phyloP scores from a whole-genome alignment of 2,113 vertebrate species.

The Ameiurus melas region DNA sequence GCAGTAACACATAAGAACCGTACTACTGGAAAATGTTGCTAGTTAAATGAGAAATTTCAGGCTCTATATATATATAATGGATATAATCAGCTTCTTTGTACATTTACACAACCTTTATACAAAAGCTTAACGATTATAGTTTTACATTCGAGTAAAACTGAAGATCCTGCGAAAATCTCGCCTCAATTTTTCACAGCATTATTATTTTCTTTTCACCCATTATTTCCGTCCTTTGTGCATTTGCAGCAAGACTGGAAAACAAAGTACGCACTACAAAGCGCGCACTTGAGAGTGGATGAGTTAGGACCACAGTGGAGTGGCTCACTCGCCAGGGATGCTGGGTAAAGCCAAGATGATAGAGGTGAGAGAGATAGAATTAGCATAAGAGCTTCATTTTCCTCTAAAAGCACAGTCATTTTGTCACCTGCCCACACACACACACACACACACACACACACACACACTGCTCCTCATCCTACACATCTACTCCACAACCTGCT shows the following conservation, averaged over 20 bases:
- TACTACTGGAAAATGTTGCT: too few species aligned
- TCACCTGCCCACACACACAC: background rate
- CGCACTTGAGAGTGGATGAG: background rate
- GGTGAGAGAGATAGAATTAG: background rate
- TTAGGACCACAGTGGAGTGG: background rate
- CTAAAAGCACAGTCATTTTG: constrained; percentile 6
- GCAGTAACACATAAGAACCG: too few species aligned
- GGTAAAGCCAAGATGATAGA: background rate
- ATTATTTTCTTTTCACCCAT: background rate
- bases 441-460: constrained; percentile 31
- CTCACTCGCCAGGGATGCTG: background rate
- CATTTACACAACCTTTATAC: too few species aligned
- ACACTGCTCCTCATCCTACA: constrained; percentile 6
- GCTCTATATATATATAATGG: too few species aligned
- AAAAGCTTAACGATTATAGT: too few species aligned
- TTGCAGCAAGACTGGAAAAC: background rate
- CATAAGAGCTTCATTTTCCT: background rate
- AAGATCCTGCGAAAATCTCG: too few species aligned
- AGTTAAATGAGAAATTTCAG: too few species aligned
- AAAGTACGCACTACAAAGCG: background rate
- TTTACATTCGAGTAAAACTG: too few species aligned
- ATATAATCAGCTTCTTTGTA: too few species aligned
- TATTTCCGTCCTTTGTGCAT: background rate
- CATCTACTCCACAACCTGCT: background rate
- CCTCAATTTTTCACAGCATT: background rate